These are phyloP conservation scores for Xanthostigma xanthostigma DNA, from an alignment of 2,888 invertebrate species.

Conservation along the genomic window DNA sequence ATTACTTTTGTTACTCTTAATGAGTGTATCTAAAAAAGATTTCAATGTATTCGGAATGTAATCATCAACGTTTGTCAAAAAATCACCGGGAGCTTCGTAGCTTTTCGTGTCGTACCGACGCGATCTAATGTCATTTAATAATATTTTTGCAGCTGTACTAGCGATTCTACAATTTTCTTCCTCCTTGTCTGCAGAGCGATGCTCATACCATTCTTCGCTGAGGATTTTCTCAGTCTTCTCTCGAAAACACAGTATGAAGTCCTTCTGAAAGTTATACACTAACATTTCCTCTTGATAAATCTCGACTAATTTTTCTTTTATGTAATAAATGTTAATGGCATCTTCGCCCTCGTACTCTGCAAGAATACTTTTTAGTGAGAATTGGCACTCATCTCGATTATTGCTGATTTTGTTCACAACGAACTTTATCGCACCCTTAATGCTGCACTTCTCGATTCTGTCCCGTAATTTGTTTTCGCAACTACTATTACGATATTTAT, in stretches of 20 bases:
- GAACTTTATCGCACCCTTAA: too few relatives aligned
- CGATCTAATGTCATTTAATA: conserved; percentile 4
- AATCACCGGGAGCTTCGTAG: not conserved
- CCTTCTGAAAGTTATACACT: not conserved
- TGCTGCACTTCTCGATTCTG: too few relatives aligned
- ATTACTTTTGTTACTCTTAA: conserved; percentile 1
- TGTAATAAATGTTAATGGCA: not conserved
- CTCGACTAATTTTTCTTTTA: not conserved
- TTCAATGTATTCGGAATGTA: conserved; percentile 5
- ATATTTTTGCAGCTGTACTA: conserved; percentile 3
- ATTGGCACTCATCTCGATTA: conserved; percentile 2
- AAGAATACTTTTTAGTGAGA: not conserved
- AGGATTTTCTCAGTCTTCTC: conserved; percentile 1
- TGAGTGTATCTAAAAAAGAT: conserved; percentile 2
- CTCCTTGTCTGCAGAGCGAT: not conserved
- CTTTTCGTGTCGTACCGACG: conserved; percentile 5
- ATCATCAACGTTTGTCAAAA: not conserved
- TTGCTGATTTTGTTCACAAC: too few relatives aligned
- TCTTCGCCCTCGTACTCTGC: not conserved
- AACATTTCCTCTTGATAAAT: too few relatives aligned
- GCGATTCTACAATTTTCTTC: conserved; percentile 5
- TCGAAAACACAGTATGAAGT: not conserved
- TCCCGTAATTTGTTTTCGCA: too few relatives aligned
- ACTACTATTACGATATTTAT: too few relatives aligned
- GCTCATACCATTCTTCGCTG: conserved; percentile 1